phyloP scores from a whole-genome alignment of 2,888 invertebrate genomes.

The Furcula furcula region DNA sequence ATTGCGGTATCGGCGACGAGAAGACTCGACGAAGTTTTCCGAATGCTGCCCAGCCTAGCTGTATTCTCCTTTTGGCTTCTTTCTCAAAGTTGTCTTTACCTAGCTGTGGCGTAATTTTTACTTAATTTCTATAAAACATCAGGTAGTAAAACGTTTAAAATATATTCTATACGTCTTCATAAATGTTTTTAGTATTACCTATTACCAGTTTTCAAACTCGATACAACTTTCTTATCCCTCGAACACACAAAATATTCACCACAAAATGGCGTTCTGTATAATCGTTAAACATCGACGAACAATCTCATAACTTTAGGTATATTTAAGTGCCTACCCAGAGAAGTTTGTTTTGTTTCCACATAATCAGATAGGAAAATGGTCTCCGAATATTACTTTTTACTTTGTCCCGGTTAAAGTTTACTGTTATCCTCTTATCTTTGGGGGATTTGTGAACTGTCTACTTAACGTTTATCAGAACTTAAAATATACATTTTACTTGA shows the following conservation, averaged over 20 bases:
- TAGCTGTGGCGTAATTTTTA: no score
- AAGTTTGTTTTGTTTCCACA: slow-evolving; percentile 11
- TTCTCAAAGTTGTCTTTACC: no score
- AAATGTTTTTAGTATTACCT: no score
- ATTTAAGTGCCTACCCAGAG: slow-evolving; percentile 8
- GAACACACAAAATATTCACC: slow-evolving; percentile 7
- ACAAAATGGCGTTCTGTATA: slow-evolving; percentile 8
- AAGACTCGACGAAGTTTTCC: no score
- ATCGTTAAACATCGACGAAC: slow-evolving; percentile 6
- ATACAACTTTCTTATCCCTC: background rate
- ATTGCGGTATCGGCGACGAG: no score
- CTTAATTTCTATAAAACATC: no score
- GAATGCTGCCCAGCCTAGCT: no score
- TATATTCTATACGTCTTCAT: no score
- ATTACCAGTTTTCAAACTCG: background rate
- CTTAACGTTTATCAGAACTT: background rate
- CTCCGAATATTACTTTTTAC: slow-evolving; percentile 10
- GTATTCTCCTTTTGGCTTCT: no score
- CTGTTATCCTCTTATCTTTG: slow-evolving; percentile 3
- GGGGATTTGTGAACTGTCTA: background rate
- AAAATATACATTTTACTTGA: background rate
- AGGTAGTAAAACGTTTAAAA: no score
- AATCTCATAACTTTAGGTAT: slow-evolving; percentile 7
- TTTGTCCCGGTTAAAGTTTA: slow-evolving; percentile 10
- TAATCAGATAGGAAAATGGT: slow-evolving; percentile 11